Conservation (phyloP, 2,797 vertebrate species). For the Sphenopsis melanotis region DNA sequence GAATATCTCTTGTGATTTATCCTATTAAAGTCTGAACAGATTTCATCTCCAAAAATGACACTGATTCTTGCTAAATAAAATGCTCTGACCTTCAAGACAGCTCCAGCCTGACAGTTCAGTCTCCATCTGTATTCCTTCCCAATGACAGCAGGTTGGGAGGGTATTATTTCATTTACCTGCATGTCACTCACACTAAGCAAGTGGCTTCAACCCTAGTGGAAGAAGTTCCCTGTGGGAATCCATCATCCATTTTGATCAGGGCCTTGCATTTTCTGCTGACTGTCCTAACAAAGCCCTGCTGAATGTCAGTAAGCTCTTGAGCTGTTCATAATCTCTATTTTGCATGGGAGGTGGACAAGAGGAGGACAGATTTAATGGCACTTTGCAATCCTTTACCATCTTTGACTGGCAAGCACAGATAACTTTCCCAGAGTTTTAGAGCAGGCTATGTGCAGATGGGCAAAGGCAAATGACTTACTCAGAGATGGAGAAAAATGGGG, state of each 20-base stretch:
- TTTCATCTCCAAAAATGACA: constrained; percentile 65
- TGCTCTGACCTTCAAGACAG: constrained; percentile 64
- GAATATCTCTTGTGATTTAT: constrained; percentile 59
- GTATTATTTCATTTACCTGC: constrained; percentile 65
- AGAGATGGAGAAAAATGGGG: background rate
- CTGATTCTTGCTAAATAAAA: constrained; percentile 68
- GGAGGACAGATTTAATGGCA: background rate
- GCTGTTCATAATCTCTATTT: constrained; percentile 19
- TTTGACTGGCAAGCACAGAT: background rate
- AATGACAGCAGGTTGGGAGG: constrained; percentile 47
- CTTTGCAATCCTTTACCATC: background rate
- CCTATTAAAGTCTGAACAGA: constrained; percentile 57
- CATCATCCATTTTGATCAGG: constrained; percentile 49
- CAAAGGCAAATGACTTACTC: background rate
- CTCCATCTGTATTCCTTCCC: constrained; percentile 60
- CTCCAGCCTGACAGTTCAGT: constrained; percentile 45
- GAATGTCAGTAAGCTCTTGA: constrained; percentile 43
- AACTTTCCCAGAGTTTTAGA: background rate
- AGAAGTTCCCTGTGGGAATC: constrained; percentile 48
- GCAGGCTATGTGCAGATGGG: background rate
- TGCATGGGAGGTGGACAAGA: background rate
- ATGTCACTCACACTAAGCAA: constrained; percentile 63
- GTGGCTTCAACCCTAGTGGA: constrained; percentile 33
- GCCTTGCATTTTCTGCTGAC: constrained; percentile 1
- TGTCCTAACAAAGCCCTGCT: constrained; percentile 1